phyloP scores from a whole-genome alignment of 1,140 invertebrate species.

The Sinella curviseta region DNA sequence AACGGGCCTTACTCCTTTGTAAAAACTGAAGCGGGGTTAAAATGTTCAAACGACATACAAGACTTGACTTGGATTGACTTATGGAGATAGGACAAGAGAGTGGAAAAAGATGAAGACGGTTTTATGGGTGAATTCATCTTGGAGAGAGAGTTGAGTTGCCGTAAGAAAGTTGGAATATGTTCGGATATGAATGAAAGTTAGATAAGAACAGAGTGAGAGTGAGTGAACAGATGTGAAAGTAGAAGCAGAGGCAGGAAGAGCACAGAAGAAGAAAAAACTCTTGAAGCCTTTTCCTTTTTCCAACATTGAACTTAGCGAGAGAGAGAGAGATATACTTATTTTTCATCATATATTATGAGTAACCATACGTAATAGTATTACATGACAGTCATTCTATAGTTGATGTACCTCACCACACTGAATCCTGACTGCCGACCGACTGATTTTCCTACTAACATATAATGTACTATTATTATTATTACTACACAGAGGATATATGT shows the following conservation, averaged over 20 bases:
- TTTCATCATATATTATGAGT: too few relatives aligned
- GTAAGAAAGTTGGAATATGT: neutral
- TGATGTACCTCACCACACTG: too few relatives aligned
- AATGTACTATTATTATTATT: too few relatives aligned
- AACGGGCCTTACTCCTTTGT: too few relatives aligned
- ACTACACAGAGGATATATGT: too few relatives aligned
- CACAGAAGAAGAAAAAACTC: neutral
- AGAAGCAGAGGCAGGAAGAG: slow-evolving; percentile 3
- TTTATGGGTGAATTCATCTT: slow-evolving; percentile 36
- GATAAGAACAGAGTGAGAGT: neutral
- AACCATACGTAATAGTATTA: too few relatives aligned
- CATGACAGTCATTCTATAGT: too few relatives aligned
- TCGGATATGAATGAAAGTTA: neutral
- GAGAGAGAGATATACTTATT: too few relatives aligned
- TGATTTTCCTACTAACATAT: too few relatives aligned
- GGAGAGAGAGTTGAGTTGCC: neutral
- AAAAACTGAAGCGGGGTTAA: slow-evolving; percentile 18
- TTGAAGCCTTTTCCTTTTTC: neutral
- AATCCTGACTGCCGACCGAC: too few relatives aligned
- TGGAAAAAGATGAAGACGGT: slow-evolving; percentile 35
- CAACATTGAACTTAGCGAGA: too few relatives aligned
- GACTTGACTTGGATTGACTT: slow-evolving; percentile 27
- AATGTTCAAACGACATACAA: slow-evolving; percentile 23
- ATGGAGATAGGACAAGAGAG: slow-evolving; percentile 22
- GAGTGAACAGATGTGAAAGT: neutral